Base-by-base conservation (phyloP, 2,888 invertebrate genomes). In the Lycocerus yunnanus region DNA sequence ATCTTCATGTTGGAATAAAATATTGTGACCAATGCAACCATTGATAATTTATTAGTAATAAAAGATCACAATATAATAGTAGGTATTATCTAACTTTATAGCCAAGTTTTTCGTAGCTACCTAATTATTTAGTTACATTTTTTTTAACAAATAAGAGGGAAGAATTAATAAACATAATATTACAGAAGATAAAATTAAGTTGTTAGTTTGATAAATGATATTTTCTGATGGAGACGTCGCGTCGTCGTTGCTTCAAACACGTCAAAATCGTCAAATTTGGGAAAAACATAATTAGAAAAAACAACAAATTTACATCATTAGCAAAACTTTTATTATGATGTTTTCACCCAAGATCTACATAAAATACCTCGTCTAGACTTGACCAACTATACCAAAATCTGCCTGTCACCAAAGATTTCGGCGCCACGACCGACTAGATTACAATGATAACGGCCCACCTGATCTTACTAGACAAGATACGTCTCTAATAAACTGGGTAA, bases 401-500 rank as follows among this genome's bases (percentile, higher is more conserved):
- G 80, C 75, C 72, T 72, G 77, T 77, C 14, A 21, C 20, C 78
- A 78, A 68, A 72, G 60, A 66, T 78, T 16, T 61, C 71, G 82
- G 82, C 82, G 82, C 82, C 82, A 82, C 66, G 68, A 61, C 58
- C 69, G 69, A 69, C 74, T 76, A 80, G 81, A 81, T 81, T 80
- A 78, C 78, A 75, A 76, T 74, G 79, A 81, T 81, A 80, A 74
- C 76, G 71, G 61, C 68, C 27, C 65, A 27, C 73, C 70, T 76
- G 70, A 69, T 71, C 76, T 66, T 58, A 68, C 68, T 71, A 73
- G 71, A 77, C 76, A 74, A 69, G 72, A 72, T 68, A 73, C 72
- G 66, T 60, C 66, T 69, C 77, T 77, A 77, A 77, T 77, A 77
- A 77, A 74, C 66, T 69, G 68, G 72, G 70, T 72, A 77, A 77